Conservation (phyloP, 2,888 invertebrate species). For the Hololepta plana region DNA sequence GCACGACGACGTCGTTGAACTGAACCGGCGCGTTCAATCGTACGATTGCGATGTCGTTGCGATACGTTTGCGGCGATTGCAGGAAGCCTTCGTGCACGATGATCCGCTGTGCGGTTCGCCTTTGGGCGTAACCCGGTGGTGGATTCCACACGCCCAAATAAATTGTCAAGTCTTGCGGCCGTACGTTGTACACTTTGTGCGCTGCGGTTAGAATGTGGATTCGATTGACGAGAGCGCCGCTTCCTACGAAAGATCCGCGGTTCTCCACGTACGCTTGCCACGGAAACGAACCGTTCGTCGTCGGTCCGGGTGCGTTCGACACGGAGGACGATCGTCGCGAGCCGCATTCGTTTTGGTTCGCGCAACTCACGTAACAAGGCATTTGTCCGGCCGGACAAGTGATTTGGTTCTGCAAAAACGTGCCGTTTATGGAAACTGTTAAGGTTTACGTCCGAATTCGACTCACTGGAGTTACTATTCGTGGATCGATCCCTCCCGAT, state of each 20-base stretch:
- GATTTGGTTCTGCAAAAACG: no score
- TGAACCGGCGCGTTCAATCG: background rate
- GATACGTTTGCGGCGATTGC: background rate
- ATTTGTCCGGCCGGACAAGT: no score
- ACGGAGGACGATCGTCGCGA: no score
- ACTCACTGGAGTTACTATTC: no score
- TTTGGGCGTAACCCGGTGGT: background rate
- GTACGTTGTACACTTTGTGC: background rate
- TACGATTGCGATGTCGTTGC: background rate
- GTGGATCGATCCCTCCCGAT: no score
- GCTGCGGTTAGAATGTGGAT: background rate
- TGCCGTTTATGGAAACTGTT: no score
- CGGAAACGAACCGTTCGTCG: background rate
- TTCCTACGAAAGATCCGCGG: background rate
- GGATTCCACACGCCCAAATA: background rate
- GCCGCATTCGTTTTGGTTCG: no score
- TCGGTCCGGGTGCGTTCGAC: no score
- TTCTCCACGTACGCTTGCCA: constrained; percentile 1
- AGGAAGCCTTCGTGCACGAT: background rate
- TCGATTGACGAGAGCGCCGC: constrained; percentile 1
- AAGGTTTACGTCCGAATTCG: no score
- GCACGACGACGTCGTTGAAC: no score
- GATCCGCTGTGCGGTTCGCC: background rate
- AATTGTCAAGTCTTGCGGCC: no score
- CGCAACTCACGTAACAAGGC: no score